A percentile compares a stretch with the other conserved stretches of the same genome.
Conservation (phyloP, 1,140 invertebrate genomes). For the Papilio machaon region DNA sequence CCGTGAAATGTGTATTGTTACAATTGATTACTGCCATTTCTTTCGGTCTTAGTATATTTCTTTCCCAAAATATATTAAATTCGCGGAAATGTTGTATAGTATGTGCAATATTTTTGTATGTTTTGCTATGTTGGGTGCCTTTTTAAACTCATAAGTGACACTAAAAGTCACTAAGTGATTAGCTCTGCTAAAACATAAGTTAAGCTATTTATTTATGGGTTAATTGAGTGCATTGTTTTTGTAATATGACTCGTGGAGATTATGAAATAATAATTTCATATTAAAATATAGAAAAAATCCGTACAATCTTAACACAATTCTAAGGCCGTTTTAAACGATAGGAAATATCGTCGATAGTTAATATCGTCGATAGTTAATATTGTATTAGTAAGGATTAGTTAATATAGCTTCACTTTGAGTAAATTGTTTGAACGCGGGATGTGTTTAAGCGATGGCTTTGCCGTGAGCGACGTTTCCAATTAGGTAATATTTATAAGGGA, state of each 20-base stretch:
- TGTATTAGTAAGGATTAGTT: conserved; percentile 27
- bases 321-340: neutral
- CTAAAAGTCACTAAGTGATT: no score
- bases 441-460: conserved; percentile 37
- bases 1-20: conserved; percentile 33
- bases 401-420: conserved; percentile 16
- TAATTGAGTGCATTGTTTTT: no score
- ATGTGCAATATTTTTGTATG: neutral
- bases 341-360: neutral
- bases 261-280: no score
- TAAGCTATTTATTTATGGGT: no score
- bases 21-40: conserved; percentile 26
- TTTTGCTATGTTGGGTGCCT: neutral
- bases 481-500: conserved; percentile 53
- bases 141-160: no score
- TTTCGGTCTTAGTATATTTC: neutral
- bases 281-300: no score
- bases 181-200: no score
- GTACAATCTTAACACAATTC: neutral
- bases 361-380: conserved; percentile 30
- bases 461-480: conserved; percentile 51
- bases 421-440: neutral
- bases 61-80: neutral
- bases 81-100: neutral
- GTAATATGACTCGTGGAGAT: no score